Evolutionary conservation across 2,888 invertebrate species (phyloP).

Genomic region (Molanna angustata): DNA sequence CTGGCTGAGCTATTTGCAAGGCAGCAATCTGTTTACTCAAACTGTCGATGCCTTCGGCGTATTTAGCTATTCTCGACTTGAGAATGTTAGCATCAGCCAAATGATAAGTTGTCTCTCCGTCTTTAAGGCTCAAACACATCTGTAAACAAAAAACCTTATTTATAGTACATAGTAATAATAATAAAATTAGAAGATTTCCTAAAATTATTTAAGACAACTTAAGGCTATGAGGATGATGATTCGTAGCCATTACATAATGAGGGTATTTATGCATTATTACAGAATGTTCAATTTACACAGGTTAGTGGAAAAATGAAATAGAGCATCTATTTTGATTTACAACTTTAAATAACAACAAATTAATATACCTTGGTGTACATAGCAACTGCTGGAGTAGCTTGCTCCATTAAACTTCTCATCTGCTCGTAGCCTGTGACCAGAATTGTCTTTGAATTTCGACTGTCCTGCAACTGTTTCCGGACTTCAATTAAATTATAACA

Average conservation of each 20-base stretch:
- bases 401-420: constrained; percentile 72
- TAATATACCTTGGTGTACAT: constrained; percentile 60
- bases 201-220: not conserved
- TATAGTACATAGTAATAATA: not conserved
- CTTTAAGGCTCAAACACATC: constrained; percentile 65
- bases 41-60: constrained; percentile 84
- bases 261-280: too few species aligned
- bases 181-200: not conserved
- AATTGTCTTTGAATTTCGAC: constrained; percentile 74
- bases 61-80: constrained; percentile 77
- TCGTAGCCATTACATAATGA: too few species aligned
- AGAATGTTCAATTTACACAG: too few species aligned
- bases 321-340: too few species aligned
- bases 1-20: constrained; percentile 58
- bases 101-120: constrained; percentile 89
- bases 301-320: too few species aligned
- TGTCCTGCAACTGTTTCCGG: constrained; percentile 75
- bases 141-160: constrained; percentile 37
- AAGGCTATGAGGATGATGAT: not conserved
- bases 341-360: not conserved
- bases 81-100: constrained; percentile 80
- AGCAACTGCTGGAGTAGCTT: constrained; percentile 66
- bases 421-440: constrained; percentile 81
- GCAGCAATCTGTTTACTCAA: constrained; percentile 76
- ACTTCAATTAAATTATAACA: constrained; percentile 80